A percentile compares a stretch with the other conserved stretches of the same genome.
These are phyloP conservation scores for Tachuris rubrigastra DNA, from an alignment of 2,113 vertebrate genomes.

Conservation along the genomic window DNA sequence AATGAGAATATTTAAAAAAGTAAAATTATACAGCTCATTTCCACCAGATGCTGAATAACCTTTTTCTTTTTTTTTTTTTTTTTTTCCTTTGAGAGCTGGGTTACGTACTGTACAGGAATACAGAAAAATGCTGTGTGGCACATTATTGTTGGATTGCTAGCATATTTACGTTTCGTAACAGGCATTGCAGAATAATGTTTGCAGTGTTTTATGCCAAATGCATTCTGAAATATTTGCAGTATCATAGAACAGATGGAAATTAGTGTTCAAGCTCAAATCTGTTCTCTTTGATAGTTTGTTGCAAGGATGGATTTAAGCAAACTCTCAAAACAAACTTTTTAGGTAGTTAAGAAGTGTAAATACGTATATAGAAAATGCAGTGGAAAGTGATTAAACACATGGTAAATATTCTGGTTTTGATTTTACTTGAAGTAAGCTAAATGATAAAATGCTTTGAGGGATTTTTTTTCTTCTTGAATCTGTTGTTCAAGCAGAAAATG, in stretches of 20 bases:
- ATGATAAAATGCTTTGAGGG: not conserved
- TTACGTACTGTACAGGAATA: not conserved
- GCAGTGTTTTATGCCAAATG: not conserved
- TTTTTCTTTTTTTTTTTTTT: not conserved
- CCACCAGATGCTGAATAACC: slow-evolving; percentile 13
- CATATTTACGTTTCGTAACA: not conserved
- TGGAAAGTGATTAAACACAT: not conserved
- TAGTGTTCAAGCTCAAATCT: not conserved
- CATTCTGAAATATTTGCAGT: not conserved
- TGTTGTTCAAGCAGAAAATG: not conserved
- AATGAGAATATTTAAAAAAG: slow-evolving; percentile 22
- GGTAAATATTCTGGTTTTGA: not conserved
- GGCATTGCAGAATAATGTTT: not conserved
- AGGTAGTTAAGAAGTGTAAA: not conserved
- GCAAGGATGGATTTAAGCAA: slow-evolving; percentile 1
- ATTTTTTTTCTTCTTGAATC: not conserved
- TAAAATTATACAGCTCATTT: slow-evolving; percentile 50
- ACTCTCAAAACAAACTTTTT: slow-evolving; percentile 46
- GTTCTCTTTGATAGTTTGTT: slow-evolving; percentile 4
- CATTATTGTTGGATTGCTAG: not conserved
- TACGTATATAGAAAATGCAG: not conserved
- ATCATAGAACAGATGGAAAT: slow-evolving; percentile 57
- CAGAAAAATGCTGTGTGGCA: slow-evolving; percentile 14
- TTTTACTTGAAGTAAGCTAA: slow-evolving; percentile 11
- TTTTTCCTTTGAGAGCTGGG: not conserved